phyloP scores from a whole-genome alignment of 2,113 vertebrate species.

The Bubo blakistoni region DNA sequence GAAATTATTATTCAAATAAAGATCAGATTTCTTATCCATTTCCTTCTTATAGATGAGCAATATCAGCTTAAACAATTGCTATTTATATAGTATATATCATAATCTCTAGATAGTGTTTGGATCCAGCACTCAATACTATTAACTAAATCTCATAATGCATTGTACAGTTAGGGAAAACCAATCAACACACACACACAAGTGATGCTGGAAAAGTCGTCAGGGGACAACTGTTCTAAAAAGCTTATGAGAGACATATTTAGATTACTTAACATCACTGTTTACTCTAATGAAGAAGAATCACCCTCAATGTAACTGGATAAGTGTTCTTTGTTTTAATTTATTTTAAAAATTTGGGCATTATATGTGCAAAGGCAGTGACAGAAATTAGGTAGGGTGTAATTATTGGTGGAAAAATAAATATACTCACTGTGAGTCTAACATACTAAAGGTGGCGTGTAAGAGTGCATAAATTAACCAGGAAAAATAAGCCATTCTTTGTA shows the following conservation, averaged over 20 bases:
- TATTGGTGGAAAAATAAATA: neutral
- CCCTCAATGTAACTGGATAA: neutral
- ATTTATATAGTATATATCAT: neutral
- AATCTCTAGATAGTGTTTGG: neutral
- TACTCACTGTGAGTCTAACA: neutral
- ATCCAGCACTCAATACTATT: neutral
- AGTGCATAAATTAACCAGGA: neutral
- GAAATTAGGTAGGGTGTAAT: neutral
- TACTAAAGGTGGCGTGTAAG: neutral
- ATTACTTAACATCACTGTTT: neutral
- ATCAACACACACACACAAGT: neutral
- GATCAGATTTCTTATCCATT: neutral
- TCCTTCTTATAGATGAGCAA: neutral
- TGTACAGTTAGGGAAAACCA: neutral
- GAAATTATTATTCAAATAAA: neutral
- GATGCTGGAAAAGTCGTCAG: neutral
- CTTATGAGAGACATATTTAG: neutral
- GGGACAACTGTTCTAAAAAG: neutral
- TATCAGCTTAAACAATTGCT: neutral
- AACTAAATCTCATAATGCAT: neutral
- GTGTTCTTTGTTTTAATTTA: neutral
- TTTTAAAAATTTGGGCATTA: neutral
- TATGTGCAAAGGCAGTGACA: neutral
- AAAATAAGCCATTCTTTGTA: neutral
- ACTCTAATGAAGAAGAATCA: neutral